Conservation (phyloP, 2,113 vertebrate genomes). For the Odobenus rosmarus region DNA sequence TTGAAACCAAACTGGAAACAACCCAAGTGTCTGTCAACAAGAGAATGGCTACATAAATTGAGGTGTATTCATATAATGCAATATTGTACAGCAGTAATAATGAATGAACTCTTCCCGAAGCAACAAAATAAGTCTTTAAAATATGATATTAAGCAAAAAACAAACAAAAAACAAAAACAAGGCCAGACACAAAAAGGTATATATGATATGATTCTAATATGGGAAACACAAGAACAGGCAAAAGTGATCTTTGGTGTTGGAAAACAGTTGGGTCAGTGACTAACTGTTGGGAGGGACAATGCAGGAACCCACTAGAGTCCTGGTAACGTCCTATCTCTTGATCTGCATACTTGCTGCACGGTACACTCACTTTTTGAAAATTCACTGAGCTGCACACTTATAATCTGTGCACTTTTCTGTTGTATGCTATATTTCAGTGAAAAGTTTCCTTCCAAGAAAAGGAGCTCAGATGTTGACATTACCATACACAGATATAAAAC, state of each 20-base stretch:
- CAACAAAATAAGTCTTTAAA: background rate
- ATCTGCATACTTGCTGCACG: background rate
- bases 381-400: background rate
- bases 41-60: rapidly evolving
- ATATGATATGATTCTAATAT: background rate
- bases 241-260: no score
- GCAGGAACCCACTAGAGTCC: background rate
- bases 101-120: background rate
- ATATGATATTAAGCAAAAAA: background rate
- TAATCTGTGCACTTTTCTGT: background rate
- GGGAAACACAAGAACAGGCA: background rate
- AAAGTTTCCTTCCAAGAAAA: background rate
- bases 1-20: background rate
- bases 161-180: background rate
- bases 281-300: background rate
- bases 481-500: background rate
- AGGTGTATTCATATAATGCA: rapidly evolving
- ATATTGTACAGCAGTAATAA: no score
- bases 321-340: background rate
- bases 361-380: background rate
- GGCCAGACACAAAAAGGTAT: background rate
- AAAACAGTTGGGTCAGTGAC: background rate
- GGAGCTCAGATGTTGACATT: background rate
- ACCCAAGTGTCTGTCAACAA: background rate
- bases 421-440: no score